A percentile compares a stretch with the other conserved stretches of the same genome.
Conservation (phyloP, 2,888 invertebrate species). For the Brachycybe producta region DNA sequence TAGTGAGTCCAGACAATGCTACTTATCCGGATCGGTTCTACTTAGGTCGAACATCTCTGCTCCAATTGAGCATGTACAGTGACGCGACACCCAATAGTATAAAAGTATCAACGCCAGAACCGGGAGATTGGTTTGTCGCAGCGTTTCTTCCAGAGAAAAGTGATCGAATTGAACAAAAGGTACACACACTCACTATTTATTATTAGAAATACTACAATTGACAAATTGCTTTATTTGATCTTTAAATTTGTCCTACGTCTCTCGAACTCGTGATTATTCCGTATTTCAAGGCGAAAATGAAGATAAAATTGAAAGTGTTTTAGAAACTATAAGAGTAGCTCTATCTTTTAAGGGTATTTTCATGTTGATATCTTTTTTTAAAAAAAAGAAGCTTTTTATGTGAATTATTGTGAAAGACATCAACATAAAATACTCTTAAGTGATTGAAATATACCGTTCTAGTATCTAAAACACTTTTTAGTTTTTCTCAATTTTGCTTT, state of each 20-base stretch:
- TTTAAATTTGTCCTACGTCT: neutral
- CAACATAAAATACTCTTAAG: no score
- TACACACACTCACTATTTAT: slow-evolving; percentile 19
- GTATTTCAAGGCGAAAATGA: no score
- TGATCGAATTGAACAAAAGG: slow-evolving; percentile 27
- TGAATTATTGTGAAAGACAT: no score
- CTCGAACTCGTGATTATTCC: no score
- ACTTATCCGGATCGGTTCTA: slow-evolving; percentile 32
- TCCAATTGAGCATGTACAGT: slow-evolving; percentile 27
- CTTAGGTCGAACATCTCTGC: slow-evolving; percentile 27
- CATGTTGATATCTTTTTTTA: no score
- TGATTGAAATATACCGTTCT: no score
- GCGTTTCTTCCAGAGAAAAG: slow-evolving; percentile 40
- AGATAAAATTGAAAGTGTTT: no score
- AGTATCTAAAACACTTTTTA: no score
- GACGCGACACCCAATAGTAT: slow-evolving; percentile 25
- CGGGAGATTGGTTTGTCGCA: slow-evolving; percentile 35
- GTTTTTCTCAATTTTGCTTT: no score
- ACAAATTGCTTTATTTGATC: neutral
- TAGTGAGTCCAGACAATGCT: slow-evolving; percentile 33
- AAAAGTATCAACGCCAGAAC: slow-evolving; percentile 28
- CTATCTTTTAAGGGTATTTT: no score
- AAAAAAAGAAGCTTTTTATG: no score
- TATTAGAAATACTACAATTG: slow-evolving; percentile 8
- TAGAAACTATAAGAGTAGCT: no score